Base-by-base conservation (phyloP, 2,797 vertebrate genomes). In the Arnoldichthys spilopterus region DNA sequence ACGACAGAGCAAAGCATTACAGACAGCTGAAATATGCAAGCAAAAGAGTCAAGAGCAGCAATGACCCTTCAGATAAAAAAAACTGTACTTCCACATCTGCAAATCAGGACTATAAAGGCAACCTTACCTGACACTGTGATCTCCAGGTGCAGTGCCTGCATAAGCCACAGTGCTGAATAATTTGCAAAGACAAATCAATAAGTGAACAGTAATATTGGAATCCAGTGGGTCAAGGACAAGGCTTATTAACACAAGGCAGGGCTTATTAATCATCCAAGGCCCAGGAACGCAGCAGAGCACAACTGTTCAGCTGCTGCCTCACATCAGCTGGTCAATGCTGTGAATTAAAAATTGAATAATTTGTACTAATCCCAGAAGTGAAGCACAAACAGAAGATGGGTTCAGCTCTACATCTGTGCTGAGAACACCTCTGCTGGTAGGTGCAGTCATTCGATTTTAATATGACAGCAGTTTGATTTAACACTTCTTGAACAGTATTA, bases 271-370 rank as follows among this genome's bases (percentile, higher is more conserved):
- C 51, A 15, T 45, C 20, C 22, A 40, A 9, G n/a, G n/a, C 63
- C 37, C 63, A 43, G 4, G 11, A 24, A 12, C 34, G 7, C 18
- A 11, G 32, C 61, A 63, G 30, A 12, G 61, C 1, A 32, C 13
- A 8, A 22, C 24, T 1, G 43, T 30, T 47, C 62, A 82, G 79
- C 83, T 79, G 79, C 79, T 82, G 79, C 69, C 68, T 34, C 53
- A 37, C 67, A 78, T 73, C 45, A 68, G 24, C 34, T 40, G 30
- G 70, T 16, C 16, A 62, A 49, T 49, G 8, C 37, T 54, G 63
- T 26, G 64, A 76, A 61, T 81, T 43, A 69, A 26, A 49, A 30
- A 49, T 22, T 56, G 24, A 68, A 72, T 51, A 59, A 56, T 63
- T 63, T 56, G 72, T 73, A 75, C 54, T 63, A 69, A 74, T 43